Conservation (phyloP, 2,797 vertebrate genomes). For the Bradypodion ventrale region DNA sequence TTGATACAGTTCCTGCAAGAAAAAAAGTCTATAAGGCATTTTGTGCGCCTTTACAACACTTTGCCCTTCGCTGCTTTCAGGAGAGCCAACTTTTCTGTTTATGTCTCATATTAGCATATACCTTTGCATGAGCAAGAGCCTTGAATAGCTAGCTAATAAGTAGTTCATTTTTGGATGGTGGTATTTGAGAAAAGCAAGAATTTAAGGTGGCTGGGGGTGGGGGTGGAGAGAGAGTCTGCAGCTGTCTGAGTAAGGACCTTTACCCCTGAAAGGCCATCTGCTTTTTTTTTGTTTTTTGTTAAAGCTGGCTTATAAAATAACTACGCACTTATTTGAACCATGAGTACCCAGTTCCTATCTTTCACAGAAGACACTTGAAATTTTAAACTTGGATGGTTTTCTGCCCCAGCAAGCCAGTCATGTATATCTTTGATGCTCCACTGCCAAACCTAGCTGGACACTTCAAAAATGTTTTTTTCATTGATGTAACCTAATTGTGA, state of each 20-base stretch:
- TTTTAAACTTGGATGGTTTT: background rate
- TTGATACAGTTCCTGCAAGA: slow-evolving; percentile 81
- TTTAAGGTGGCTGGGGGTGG: slow-evolving; percentile 75
- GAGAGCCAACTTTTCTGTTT: slow-evolving; percentile 64
- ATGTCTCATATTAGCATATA: slow-evolving; percentile 73
- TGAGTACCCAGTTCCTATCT: background rate
- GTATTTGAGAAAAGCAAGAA: slow-evolving; percentile 71
- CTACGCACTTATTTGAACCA: slow-evolving; percentile 15
- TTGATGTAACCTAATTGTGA: no score
- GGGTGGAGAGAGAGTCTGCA: slow-evolving; percentile 73
- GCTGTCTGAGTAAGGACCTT: slow-evolving; percentile 67
- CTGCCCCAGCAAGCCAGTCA: background rate
- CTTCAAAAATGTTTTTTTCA: background rate
- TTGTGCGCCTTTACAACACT: slow-evolving; percentile 68
- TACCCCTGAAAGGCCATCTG: slow-evolving; percentile 54
- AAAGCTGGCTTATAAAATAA: slow-evolving; percentile 63
- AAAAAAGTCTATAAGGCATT: slow-evolving; percentile 76
- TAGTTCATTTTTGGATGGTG: slow-evolving; percentile 62
- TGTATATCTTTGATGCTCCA: background rate
- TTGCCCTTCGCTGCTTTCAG: slow-evolving; percentile 64
- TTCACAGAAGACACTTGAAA: background rate
- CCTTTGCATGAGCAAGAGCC: slow-evolving; percentile 74
- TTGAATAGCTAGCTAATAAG: slow-evolving; percentile 76
- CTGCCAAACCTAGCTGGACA: background rate
- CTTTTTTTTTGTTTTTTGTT: slow-evolving; percentile 27